Evolutionary conservation across 2,113 vertebrate species (phyloP), one percentile per base, ranked within the genome.

Genomic region (Barbus barbus): DNA sequence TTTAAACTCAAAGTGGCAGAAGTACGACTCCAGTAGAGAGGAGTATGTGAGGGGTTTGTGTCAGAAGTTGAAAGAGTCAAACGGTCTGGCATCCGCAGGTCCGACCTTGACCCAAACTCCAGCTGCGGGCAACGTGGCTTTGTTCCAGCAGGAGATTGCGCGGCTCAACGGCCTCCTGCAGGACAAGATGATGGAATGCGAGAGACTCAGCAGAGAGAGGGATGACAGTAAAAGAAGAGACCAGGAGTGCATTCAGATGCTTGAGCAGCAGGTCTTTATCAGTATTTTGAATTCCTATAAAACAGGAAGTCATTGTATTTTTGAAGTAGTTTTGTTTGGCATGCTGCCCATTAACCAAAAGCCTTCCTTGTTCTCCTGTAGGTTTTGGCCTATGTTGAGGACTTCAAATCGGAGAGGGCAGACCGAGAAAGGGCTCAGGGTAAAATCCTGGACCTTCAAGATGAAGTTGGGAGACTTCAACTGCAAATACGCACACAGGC

Each of bases 1-100:
- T 83, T 93, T 99, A 77, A 99, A 99, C 3, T 92, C 96, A 3
- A 96, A 95, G 60, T 99, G 97, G 97, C 97, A 99, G 92, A 97
- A 95, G 79, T 98, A 99, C 0, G 97, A 98, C 0, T 94, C 93
- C 0, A 97, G 97, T 74, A 90, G 97, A 88, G 97, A 99, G 0
- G 96, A 96, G 78, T 97, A 97, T 0, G 97, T 98, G 89, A 92
- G 94, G 86, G 91, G 92, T 1, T 90, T 98, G 22, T 96, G 95
- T 48, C 89, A 93, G 74, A 95, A 95, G 91, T 91, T 97, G 22
- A 95, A 93, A 86, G 95, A 94, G 75, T 86, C 89, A 83, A 91
- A 88, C 3, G 90, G 90, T 1, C 92, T 87, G 71, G 88, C 87
- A 33, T 81, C 9, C n/a, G 11, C 41, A 26, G 76, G 22, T 26